A percentile compares a stretch with the other conserved stretches of the same genome.
Evolutionary conservation across 2,113 vertebrate species (phyloP).

Genomic region (Cyphotilapia sp.): DNA sequence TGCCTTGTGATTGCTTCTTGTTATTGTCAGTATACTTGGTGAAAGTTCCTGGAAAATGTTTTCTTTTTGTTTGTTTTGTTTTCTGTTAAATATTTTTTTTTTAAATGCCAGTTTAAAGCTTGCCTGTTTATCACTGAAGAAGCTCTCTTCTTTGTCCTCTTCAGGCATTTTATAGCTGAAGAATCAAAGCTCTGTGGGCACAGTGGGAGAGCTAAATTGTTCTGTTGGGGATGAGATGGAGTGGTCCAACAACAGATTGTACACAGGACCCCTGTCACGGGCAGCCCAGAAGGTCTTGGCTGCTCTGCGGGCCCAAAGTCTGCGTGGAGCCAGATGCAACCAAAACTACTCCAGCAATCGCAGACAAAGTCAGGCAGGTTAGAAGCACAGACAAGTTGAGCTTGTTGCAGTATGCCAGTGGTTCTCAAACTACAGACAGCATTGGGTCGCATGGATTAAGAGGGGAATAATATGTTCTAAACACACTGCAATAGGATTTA

Average conservation of each 20-base stretch:
- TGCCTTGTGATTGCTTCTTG: neutral
- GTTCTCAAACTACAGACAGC: neutral
- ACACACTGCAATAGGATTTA: neutral
- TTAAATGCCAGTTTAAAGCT: neutral
- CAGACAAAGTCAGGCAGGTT: constrained; percentile 58
- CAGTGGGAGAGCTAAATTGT: neutral
- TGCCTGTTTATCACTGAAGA: neutral
- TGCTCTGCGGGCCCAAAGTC: constrained; percentile 69
- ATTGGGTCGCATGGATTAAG: neutral
- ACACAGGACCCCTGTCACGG: constrained; percentile 74
- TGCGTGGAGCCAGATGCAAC: neutral
- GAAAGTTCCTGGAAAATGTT: neutral
- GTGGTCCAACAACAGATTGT: constrained; percentile 39
- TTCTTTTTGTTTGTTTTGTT: neutral
- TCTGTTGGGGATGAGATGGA: constrained; percentile 68
- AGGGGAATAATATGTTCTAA: neutral
- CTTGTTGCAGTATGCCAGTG: neutral
- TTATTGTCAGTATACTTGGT: neutral
- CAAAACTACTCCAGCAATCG: neutral
- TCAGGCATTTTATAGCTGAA: neutral
- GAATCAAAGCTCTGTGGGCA: neutral
- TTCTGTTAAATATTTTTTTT: neutral
- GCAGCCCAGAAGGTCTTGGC: constrained; percentile 79
- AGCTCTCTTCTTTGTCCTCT: neutral
- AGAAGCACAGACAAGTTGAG: neutral